Base-by-base conservation (phyloP, 2,888 invertebrate species). In the Nephrocerus scutellatus region DNA sequence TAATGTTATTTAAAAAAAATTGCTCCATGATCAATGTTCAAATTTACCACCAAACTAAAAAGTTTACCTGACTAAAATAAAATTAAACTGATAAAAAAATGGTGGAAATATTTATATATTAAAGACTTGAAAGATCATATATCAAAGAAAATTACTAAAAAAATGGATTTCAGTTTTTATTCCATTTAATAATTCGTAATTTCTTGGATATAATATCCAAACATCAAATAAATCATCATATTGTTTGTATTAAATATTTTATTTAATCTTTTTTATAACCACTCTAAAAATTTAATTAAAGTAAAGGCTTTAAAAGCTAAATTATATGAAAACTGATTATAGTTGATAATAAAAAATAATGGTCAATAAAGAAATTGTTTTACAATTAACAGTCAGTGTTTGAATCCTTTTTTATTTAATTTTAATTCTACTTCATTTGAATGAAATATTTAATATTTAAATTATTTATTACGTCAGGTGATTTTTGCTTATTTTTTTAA, bases 321-420 rank as follows among this genome's bases (percentile, higher is more conserved):
- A 51, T 44, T 42, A 49, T 48, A 47, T 43, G 30, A 39, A 36
- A 44, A 49, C 49, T 47, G 46, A 51, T 43, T 42, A 34, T n/a
- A n/a, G n/a, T n/a, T n/a, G n/a, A n/a, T n/a, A n/a, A n/a, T n/a
- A n/a, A n/a, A 45, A 48, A 52, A 51, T 47, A 47, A 52, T 52
- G 47, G 46, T 50, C 47, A 47, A 54, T 54, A 58, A 54, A 59
- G 57, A 65, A 66, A 61, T 65, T 63, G 62, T 63, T 66, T 65
- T 66, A 66, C 64, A 66, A 65, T 66, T 66, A 66, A 65, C 65
- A 66, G 66, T 66, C 65, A 64, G 63, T 64, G 61, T 60, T 55
- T 53, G 49, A 50, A 48, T 46, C 46, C 44, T 46, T 46, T 44
- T 47, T 47, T 43, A 12, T 41, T 44, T 46, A 32, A 39, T 33